Conservation (phyloP, 2,113 vertebrate species). For the Phocoena phocoena region DNA sequence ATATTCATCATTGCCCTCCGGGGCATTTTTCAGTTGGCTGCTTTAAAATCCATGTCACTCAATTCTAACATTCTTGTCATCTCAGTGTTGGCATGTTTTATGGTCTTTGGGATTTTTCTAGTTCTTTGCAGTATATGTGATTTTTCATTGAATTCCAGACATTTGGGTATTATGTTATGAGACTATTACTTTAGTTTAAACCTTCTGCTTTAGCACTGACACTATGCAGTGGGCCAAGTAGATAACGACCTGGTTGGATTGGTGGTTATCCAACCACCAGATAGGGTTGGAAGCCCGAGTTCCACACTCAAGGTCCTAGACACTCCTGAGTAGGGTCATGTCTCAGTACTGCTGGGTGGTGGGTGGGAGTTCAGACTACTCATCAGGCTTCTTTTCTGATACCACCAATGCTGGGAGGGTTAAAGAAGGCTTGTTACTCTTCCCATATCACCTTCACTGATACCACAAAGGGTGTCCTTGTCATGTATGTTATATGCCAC, state of each 20-base stretch:
- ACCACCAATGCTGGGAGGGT: not conserved
- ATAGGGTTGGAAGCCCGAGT: no score
- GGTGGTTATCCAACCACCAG: not conserved
- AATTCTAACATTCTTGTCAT: not conserved
- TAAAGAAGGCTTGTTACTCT: not conserved
- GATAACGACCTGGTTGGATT: no score
- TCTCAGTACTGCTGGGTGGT: not conserved
- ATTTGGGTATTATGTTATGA: not conserved
- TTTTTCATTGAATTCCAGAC: not conserved
- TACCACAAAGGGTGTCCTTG: accelerated
- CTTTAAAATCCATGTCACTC: not conserved
- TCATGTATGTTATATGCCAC: not conserved
- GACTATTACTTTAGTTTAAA: not conserved
- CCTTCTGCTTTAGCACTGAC: not conserved
- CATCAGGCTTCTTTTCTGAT: not conserved
- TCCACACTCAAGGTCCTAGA: not conserved
- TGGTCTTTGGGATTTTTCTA: not conserved
- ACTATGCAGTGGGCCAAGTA: not conserved
- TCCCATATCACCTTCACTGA: not conserved
- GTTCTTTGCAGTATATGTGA: not conserved
- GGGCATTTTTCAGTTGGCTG: not conserved
- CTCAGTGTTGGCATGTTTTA: not conserved
- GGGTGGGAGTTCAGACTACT: not conserved
- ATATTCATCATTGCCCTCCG: not conserved
- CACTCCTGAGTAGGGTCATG: no score